Percentiles rank a stretch among this genome's conserved stretches.
Evolutionary conservation across 2,797 vertebrate genomes (phyloP).

Genomic region (Phoebastria nigripes): DNA sequence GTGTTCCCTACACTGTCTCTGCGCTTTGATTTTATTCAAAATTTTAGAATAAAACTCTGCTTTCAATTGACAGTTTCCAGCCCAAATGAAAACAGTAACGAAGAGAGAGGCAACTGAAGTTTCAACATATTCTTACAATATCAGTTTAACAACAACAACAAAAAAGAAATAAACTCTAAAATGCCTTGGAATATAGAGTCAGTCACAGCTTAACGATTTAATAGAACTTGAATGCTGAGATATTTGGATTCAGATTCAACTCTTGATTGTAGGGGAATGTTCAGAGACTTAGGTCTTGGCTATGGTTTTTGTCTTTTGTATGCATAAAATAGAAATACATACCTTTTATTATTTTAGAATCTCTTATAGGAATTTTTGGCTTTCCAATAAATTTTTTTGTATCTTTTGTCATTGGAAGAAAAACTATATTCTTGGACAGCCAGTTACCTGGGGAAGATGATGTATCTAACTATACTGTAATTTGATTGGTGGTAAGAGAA

Average conservation of each 20-base stretch:
- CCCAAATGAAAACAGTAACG: neutral
- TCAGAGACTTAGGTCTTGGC: neutral
- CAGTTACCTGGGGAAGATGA: neutral
- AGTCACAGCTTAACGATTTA: neutral
- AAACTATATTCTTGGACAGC: neutral
- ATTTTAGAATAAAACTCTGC: neutral
- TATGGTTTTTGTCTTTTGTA: neutral
- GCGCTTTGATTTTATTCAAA: neutral
- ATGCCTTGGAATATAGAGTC: neutral
- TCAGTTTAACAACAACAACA: neutral
- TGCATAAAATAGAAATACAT: neutral
- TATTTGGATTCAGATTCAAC: neutral
- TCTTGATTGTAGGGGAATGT: neutral
- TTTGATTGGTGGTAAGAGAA: conserved; percentile 43
- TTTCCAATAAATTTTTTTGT: neutral
- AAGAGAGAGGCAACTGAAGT: neutral
- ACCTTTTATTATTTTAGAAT: neutral
- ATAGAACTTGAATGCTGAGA: neutral
- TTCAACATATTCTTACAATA: neutral
- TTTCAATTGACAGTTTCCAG: neutral
- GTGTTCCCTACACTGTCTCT: neutral
- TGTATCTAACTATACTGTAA: neutral
- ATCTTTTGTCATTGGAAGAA: neutral
- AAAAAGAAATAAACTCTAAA: neutral
- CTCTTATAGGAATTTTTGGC: neutral